phyloP scores from a whole-genome alignment of 2,888 invertebrate genomes.

The Heliconius ismenius region DNA sequence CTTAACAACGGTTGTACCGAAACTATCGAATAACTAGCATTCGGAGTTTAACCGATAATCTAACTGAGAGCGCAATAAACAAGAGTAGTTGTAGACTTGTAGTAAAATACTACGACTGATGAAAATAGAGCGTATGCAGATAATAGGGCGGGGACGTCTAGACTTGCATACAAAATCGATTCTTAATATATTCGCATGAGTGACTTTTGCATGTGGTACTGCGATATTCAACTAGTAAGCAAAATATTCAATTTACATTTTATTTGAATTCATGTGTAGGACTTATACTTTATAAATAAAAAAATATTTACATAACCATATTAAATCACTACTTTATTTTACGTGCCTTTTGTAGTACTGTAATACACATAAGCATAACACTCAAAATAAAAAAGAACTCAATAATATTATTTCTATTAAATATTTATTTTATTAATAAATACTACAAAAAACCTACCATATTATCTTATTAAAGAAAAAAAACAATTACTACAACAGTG shows the following conservation, averaged over 20 bases:
- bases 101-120: constrained; percentile 12
- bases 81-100: constrained; percentile 31
- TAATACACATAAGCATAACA: background rate
- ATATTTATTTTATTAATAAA: background rate
- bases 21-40: constrained; percentile 28
- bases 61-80: constrained; percentile 47
- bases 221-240: background rate
- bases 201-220: background rate
- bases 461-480: background rate
- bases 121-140: constrained; percentile 19
- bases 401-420: background rate
- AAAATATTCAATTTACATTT: background rate
- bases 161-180: constrained; percentile 24
- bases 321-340: background rate
- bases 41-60: constrained; percentile 48
- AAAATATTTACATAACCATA: background rate
- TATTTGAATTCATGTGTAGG: background rate
- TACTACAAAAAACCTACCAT: background rate
- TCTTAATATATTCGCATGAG: constrained; percentile 15
- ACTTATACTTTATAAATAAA: background rate
- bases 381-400: background rate
- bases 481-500: background rate
- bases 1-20: constrained; percentile 12
- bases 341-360: background rate
- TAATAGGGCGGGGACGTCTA: constrained; percentile 20